Percentiles rank a stretch among this genome's conserved stretches.
These are phyloP conservation scores for Napeogenes inachia DNA, from an alignment of 2,888 invertebrate species.

Conservation along the genomic window DNA sequence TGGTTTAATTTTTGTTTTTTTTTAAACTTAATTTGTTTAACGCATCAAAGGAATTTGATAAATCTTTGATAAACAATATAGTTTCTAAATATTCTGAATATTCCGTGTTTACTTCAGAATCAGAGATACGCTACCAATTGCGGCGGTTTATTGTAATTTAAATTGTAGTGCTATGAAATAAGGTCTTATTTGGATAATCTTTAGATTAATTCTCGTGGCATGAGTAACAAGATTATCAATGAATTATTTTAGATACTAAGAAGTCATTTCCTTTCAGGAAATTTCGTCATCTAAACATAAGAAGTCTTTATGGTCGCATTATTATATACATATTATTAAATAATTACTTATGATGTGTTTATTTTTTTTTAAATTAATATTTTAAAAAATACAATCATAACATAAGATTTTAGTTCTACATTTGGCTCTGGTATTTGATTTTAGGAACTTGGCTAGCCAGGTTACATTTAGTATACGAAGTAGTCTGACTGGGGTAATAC, in stretches of 20 bases:
- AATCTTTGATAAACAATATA: neutral
- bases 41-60: neutral
- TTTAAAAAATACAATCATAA: too few species aligned
- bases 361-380: too few species aligned
- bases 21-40: neutral
- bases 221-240: conserved; percentile 29
- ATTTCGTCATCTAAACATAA: conserved; percentile 4
- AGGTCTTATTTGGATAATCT: neutral
- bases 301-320: too few species aligned
- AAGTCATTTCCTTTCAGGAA: conserved; percentile 31
- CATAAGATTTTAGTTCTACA: too few species aligned
- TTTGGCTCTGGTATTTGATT: too few species aligned
- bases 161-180: neutral
- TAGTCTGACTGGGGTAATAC: too few species aligned
- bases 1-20: neutral
- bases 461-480: too few species aligned
- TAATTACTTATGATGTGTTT: too few species aligned
- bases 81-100: conserved; percentile 1
- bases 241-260: conserved; percentile 18
- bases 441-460: too few species aligned
- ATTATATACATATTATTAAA: too few species aligned
- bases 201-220: conserved; percentile 13
- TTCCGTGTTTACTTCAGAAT: neutral
- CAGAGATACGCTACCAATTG: neutral
- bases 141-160: neutral